phyloP scores from a whole-genome alignment of 2,113 vertebrate genomes.

The Phodopus roborovskii region DNA sequence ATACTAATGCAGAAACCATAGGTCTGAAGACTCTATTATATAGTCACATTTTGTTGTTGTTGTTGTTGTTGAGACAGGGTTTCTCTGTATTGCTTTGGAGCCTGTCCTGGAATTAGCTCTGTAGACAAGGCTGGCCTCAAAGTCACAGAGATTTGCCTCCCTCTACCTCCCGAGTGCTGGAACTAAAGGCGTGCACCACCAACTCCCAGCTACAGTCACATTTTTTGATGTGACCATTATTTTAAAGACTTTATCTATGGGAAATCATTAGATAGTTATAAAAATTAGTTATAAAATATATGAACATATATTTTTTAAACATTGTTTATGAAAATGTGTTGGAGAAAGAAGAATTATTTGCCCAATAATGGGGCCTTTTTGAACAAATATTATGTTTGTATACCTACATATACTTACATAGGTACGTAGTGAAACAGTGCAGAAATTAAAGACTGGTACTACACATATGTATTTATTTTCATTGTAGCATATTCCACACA shows the following conservation, averaged over 20 bases:
- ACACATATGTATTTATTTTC: constrained; percentile 21
- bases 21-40: neutral
- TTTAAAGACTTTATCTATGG: neutral
- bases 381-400: neutral
- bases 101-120: too few relatives aligned
- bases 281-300: too few relatives aligned
- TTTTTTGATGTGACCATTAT: neutral
- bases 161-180: too few relatives aligned
- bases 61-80: too few relatives aligned
- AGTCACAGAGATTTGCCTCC: too few relatives aligned
- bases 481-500: neutral
- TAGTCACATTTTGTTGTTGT: neutral
- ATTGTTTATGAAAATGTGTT: neutral
- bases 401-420: neutral
- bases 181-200: too few relatives aligned
- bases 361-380: neutral
- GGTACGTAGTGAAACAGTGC: neutral
- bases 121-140: too few relatives aligned
- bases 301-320: neutral
- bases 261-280: constrained; percentile 13
- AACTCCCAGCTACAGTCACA: neutral
- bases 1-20: neutral
- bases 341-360: neutral
- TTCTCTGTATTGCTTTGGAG: too few relatives aligned
- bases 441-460: neutral